Percentiles rank a stretch among this genome's conserved stretches.
Evolutionary conservation across 37 sponge, comb jelly and placozoan species (phyloP).

Genomic region (Bolinopsis microptera): DNA sequence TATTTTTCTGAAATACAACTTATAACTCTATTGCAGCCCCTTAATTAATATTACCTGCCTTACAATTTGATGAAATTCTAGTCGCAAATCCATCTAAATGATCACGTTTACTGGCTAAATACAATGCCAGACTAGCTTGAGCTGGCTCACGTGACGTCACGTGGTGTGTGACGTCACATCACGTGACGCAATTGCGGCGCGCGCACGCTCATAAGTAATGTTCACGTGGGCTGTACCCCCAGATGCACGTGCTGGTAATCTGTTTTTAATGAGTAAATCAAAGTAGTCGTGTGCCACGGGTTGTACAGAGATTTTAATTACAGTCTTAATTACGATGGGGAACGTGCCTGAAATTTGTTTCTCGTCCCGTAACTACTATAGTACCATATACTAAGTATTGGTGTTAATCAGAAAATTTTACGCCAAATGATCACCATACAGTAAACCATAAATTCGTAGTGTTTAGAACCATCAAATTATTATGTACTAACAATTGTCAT

Average conservation of each 20-base stretch:
- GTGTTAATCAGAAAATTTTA: too few species aligned
- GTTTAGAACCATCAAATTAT: not conserved
- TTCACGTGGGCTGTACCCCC: not conserved
- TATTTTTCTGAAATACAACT: not conserved
- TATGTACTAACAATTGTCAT: not conserved
- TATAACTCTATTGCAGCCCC: not conserved
- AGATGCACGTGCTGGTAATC: not conserved
- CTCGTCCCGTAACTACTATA: not conserved
- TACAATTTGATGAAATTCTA: slow-evolving; percentile 33
- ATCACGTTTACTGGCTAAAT: slow-evolving; percentile 44
- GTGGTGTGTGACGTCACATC: not conserved
- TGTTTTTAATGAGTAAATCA: not conserved
- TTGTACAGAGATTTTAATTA: not conserved
- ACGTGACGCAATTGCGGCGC: not conserved
- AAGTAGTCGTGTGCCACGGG: not conserved
- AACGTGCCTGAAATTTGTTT: not conserved
- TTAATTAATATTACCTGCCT: slow-evolving; percentile 1
- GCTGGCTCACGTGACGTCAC: not conserved
- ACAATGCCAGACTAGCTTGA: slow-evolving; percentile 14
- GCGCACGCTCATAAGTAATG: not conserved
- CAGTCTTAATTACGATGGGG: not conserved
- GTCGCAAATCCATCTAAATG: not conserved
- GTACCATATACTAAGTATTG: not conserved
- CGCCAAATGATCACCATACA: too few species aligned
- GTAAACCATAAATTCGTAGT: not conserved